A percentile compares a stretch with the other conserved stretches of the same genome.
Evolutionary conservation across 2,888 invertebrate genomes (phyloP).

Genomic region (Zeuzera pyrina): DNA sequence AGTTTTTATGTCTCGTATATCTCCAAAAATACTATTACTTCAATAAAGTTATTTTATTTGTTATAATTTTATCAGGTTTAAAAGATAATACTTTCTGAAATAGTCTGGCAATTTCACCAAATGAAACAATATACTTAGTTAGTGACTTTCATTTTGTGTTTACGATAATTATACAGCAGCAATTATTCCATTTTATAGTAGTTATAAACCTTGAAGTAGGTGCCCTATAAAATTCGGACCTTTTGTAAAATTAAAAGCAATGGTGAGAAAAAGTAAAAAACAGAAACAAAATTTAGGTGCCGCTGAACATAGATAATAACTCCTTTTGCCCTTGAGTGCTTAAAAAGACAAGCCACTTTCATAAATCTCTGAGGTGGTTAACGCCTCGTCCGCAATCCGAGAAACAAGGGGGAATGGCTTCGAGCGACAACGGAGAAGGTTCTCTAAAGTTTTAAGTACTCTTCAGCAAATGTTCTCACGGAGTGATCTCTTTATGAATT

Average conservation of each 20-base stretch:
- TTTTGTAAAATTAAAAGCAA: constrained; percentile 33
- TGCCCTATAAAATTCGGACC: constrained; percentile 24
- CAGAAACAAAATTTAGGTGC: constrained; percentile 37
- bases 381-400: constrained; percentile 50
- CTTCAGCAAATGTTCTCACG: constrained; percentile 47
- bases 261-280: constrained; percentile 24
- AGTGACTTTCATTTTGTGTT: too few relatives aligned
- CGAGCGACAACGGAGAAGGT: constrained; percentile 39
- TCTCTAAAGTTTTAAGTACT: constrained; percentile 51
- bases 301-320: constrained; percentile 48
- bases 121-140: too few relatives aligned
- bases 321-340: constrained; percentile 40
- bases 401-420: constrained; percentile 43
- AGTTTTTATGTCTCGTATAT: too few relatives aligned
- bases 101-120: too few relatives aligned
- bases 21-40: too few relatives aligned
- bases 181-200: too few relatives aligned
- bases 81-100: too few relatives aligned
- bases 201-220: too few relatives aligned
- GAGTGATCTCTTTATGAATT: constrained; percentile 45
- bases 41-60: too few relatives aligned
- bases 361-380: constrained; percentile 57
- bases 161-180: too few relatives aligned
- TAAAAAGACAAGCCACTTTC: constrained; percentile 53
- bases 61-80: too few relatives aligned